phyloP scores from a whole-genome alignment of 64 coral and sea anemone genomes.

The Trachythela sp. region DNA sequence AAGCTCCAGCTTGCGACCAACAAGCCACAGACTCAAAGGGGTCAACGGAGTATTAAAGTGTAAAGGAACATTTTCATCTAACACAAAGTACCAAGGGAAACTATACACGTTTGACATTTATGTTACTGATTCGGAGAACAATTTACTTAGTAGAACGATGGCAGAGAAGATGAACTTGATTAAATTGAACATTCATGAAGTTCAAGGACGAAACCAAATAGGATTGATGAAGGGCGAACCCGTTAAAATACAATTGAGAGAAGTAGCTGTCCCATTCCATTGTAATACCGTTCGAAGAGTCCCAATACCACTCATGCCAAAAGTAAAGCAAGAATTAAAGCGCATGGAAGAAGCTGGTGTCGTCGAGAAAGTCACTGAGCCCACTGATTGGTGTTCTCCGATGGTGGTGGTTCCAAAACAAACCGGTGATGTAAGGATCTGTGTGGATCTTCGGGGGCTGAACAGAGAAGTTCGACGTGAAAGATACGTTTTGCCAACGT shows the following conservation, averaged over 20 bases:
- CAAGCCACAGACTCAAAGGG: neutral
- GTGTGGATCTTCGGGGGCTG: neutral
- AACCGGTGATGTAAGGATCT: neutral
- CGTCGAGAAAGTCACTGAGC: neutral
- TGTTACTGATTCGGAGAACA: neutral
- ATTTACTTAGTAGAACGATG: neutral
- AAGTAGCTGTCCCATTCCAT: conserved; percentile 2
- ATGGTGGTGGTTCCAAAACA: conserved; percentile 28
- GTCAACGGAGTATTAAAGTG: neutral
- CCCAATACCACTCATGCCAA: conserved; percentile 22
- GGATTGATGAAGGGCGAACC: neutral
- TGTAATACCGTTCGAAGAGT: neutral
- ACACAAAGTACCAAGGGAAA: neutral
- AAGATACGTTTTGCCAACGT: neutral
- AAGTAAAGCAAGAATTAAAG: conserved; percentile 20
- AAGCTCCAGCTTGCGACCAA: neutral
- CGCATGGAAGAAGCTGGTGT: neutral
- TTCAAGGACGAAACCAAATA: neutral
- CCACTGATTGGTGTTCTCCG: conserved; percentile 23
- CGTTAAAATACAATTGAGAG: neutral
- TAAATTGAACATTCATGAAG: neutral
- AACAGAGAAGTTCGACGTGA: conserved; percentile 17
- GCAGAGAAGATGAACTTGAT: neutral
- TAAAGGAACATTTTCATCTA: neutral
- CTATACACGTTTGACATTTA: neutral